Evolutionary conservation across 1,140 invertebrate species (phyloP).

Genomic region (Drosophila bipectinata): DNA sequence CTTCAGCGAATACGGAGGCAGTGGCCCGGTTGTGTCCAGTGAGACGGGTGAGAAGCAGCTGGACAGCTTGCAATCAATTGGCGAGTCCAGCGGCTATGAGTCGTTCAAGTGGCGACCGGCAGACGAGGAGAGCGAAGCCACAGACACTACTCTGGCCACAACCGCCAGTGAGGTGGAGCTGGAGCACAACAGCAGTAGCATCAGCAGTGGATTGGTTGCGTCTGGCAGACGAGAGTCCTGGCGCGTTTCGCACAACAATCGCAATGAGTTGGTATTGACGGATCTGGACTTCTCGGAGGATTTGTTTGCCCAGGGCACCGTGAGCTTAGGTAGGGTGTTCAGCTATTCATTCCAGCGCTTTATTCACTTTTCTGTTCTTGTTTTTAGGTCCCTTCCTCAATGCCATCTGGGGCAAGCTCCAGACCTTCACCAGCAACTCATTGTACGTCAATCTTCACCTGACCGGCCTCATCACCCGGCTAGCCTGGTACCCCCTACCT

Average conservation of each 20-base stretch:
- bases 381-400: slow-evolving; percentile 92
- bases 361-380: neutral
- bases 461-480: slow-evolving; percentile 93
- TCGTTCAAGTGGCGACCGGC: slow-evolving; percentile 90
- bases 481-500: slow-evolving; percentile 95
- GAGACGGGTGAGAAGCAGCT: slow-evolving; percentile 80
- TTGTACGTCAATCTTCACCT: slow-evolving; percentile 94
- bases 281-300: slow-evolving; percentile 84
- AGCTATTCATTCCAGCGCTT: neutral
- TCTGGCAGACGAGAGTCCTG: slow-evolving; percentile 67
- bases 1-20: slow-evolving; percentile 67
- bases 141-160: slow-evolving; percentile 34
- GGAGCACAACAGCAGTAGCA: slow-evolving; percentile 57
- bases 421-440: slow-evolving; percentile 93
- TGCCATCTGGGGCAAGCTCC: slow-evolving; percentile 92
- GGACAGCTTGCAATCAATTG: slow-evolving; percentile 89
- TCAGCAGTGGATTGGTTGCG: slow-evolving; percentile 29
- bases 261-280: slow-evolving; percentile 69
- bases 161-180: slow-evolving; percentile 44
- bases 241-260: slow-evolving; percentile 82
- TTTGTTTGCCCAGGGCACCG: slow-evolving; percentile 84
- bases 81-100: slow-evolving; percentile 93
- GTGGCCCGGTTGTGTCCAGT: slow-evolving; percentile 10
- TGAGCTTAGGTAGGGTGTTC: slow-evolving; percentile 72
- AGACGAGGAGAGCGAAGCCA: slow-evolving; percentile 82